phyloP scores from a whole-genome alignment of 2,888 invertebrate species.

The Elmis aenea region DNA sequence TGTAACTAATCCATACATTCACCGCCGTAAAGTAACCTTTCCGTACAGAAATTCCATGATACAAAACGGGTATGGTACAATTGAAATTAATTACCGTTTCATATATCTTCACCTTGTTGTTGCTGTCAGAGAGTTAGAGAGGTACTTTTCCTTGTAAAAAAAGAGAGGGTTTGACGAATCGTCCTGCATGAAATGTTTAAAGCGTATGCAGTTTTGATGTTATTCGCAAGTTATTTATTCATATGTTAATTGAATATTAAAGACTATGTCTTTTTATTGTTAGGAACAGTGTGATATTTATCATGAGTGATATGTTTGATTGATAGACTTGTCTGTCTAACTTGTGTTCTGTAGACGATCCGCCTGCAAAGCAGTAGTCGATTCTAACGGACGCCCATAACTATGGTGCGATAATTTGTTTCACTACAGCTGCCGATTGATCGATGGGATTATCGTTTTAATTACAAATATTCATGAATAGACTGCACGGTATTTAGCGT shows the following conservation, averaged over 20 bases:
- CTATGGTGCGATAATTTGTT: constrained; percentile 29
- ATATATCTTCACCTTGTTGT: constrained; percentile 29
- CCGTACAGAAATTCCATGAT: constrained; percentile 21
- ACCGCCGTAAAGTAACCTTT: constrained; percentile 11
- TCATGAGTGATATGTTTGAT: constrained; percentile 32
- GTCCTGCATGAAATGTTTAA: too few species aligned
- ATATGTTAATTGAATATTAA: not conserved
- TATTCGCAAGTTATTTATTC: too few species aligned
- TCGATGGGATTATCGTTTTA: constrained; percentile 24
- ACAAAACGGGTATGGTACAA: constrained; percentile 27
- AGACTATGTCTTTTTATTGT: not conserved
- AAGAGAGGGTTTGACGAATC: constrained; percentile 2
- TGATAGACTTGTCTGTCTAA: constrained; percentile 33
- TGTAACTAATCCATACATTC: constrained; percentile 8
- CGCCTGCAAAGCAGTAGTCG: constrained; percentile 31
- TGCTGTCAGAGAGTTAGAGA: constrained; percentile 22
- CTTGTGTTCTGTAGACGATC: constrained; percentile 31
- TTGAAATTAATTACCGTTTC: constrained; percentile 32
- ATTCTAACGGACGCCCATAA: constrained; percentile 26
- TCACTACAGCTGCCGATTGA: constrained; percentile 23
- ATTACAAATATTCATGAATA: constrained; percentile 11
- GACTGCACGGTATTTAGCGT: too few species aligned
- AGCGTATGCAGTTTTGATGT: too few species aligned
- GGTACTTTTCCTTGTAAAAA: constrained; percentile 19
- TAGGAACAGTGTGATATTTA: constrained; percentile 14